Base-by-base conservation (phyloP, 23 tunicate species). In the Ciona savignyi region DNA sequence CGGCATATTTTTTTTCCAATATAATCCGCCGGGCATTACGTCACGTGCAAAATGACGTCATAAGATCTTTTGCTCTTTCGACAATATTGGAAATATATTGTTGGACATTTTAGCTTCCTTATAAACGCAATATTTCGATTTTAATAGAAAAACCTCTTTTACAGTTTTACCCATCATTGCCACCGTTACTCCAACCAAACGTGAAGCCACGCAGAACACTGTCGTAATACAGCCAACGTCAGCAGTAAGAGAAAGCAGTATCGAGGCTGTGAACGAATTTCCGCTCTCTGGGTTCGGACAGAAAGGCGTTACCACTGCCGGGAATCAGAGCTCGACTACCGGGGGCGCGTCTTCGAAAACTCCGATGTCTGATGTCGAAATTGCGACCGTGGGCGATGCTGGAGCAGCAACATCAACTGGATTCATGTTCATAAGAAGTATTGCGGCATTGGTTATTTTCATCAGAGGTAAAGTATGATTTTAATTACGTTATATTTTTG, bases 391-490 rank as follows among this genome's bases (percentile, higher is more conserved):
- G 11, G 56, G 56, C 9, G 15, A 42, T 42, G 56, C 56, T 15
- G 15, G 56, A 6, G 56, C 56, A 9, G 56, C 15, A 6, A 42
- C 56, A 15, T 42, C 56, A 42, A 6, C 56, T 6, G 56, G 56
- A 9, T 42, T 42, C 56, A 42, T 42, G 56, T 63, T 63, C 22
- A 63, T 72, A 24, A 29, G 76, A 42, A 72, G 76, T 27, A 20
- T 72, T 11, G 64, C 51, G 11, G 76, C 76, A 15, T 49, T 72
- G 65, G 63, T 48, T 24, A 49, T 48, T 2, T 72, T 31, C 26
- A 72, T 72, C 31, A 72, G 76, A 72, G 63, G 76, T 72, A 48
- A 33, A 64, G 9, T 26, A 25, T 70, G 32, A 4, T 70, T 26
- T 23, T 66, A 27, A 11, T 49, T 49, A 11, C 20, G 61, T 49